phyloP scores from a whole-genome alignment of 2,888 invertebrate species.

The Abscondita cerata region DNA sequence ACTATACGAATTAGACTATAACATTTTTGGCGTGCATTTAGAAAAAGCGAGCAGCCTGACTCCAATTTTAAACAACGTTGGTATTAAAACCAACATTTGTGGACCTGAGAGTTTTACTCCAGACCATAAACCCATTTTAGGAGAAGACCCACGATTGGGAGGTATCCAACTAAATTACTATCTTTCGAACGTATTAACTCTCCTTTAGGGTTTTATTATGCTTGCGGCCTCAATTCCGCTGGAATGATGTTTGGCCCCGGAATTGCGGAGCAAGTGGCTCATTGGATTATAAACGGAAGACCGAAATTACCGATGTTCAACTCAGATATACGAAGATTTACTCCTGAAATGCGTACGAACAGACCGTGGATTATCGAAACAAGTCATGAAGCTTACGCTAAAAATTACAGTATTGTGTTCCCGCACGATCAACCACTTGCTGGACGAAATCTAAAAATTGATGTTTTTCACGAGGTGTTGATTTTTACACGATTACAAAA shows the following conservation, averaged over 20 bases:
- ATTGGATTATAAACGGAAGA: slow-evolving; percentile 84
- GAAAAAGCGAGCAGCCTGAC: slow-evolving; percentile 74
- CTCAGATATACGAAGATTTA: slow-evolving; percentile 86
- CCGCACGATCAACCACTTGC: slow-evolving; percentile 85
- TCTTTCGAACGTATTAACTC: not conserved
- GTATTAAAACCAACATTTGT: slow-evolving; percentile 86
- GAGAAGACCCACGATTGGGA: slow-evolving; percentile 72
- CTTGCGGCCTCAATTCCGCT: slow-evolving; percentile 88
- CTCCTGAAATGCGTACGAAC: slow-evolving; percentile 73
- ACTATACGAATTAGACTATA: slow-evolving; percentile 88
- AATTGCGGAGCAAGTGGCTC: slow-evolving; percentile 82
- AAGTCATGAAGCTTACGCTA: slow-evolving; percentile 89
- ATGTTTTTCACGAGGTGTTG: slow-evolving; percentile 70
- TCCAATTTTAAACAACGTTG: slow-evolving; percentile 75
- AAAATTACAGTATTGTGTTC: slow-evolving; percentile 83
- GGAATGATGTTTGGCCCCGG: slow-evolving; percentile 94
- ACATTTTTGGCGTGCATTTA: slow-evolving; percentile 80
- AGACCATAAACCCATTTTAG: slow-evolving; percentile 88
- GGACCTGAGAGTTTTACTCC: slow-evolving; percentile 94
- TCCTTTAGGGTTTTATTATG: slow-evolving; percentile 76
- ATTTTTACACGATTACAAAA: not conserved
- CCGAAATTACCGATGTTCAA: slow-evolving; percentile 86
- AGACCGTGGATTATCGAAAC: slow-evolving; percentile 80
- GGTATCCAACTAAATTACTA: slow-evolving; percentile 52
- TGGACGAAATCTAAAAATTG: slow-evolving; percentile 74